These are phyloP conservation scores for Chromoteleia sp. DNA, from an alignment of 2,888 invertebrate species.

Conservation along the genomic window DNA sequence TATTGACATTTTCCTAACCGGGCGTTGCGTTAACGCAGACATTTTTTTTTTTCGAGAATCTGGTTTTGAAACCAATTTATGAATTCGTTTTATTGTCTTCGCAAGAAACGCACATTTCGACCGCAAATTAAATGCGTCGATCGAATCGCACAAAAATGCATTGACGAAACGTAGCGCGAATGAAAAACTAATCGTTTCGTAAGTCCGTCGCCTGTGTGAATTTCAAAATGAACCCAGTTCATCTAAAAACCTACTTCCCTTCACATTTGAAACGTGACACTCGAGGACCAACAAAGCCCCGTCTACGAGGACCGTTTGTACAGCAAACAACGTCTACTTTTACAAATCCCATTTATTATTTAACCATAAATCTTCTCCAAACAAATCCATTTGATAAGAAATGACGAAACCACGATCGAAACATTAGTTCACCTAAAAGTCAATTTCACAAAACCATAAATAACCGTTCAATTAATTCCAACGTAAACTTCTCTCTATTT, in stretches of 20 bases:
- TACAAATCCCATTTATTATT: conserved; percentile 1
- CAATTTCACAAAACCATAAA: conserved; percentile 40
- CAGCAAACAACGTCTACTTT: neutral
- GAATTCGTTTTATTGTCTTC: too few relatives aligned
- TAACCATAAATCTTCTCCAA: conserved; percentile 7
- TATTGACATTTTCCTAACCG: too few relatives aligned
- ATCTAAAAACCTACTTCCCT: conserved; percentile 30
- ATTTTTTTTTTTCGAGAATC: too few relatives aligned
- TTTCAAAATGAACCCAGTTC: neutral
- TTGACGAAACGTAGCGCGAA: neutral
- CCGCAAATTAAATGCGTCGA: too few relatives aligned
- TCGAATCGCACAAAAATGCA: neutral
- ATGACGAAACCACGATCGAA: conserved; percentile 12
- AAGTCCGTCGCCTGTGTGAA: neutral
- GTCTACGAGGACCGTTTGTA: neutral
- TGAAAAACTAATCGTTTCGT: neutral
- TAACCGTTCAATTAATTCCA: conserved; percentile 43
- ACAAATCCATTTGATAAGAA: conserved; percentile 12
- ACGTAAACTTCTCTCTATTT: conserved; percentile 42
- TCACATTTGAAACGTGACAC: conserved; percentile 23
- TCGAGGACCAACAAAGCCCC: conserved; percentile 11
- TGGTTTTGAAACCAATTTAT: too few relatives aligned
- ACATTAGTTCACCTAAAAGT: conserved; percentile 32
- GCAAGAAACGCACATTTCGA: too few relatives aligned
- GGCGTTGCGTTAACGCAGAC: too few relatives aligned